A percentile compares a stretch with the other conserved stretches of the same genome.
Conservation (phyloP, 2,888 invertebrate genomes). For the Synergus gifuensis region DNA sequence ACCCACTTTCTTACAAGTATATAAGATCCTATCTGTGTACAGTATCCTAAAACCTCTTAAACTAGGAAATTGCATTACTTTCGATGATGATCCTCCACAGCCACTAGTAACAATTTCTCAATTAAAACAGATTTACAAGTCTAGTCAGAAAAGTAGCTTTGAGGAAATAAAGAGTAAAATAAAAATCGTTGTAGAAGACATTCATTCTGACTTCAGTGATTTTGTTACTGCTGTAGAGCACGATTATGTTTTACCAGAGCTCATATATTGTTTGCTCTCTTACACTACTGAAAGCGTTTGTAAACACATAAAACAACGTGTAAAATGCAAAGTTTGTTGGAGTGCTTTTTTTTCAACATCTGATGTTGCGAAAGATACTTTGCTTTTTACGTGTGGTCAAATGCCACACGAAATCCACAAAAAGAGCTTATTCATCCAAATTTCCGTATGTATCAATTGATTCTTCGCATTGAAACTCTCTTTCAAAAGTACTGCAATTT, state of each 20-base stretch:
- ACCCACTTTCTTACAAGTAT: no score
- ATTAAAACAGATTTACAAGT: conserved; percentile 13
- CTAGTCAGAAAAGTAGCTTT: not conserved
- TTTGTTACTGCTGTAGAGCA: not conserved
- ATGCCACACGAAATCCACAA: no score
- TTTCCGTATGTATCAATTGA: no score
- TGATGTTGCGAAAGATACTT: no score
- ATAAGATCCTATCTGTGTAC: not conserved
- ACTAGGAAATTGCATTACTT: conserved; percentile 11
- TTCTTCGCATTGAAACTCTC: no score
- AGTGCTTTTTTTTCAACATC: not conserved
- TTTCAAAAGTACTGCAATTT: no score
- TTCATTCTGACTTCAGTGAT: conserved; percentile 18
- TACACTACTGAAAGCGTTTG: not conserved
- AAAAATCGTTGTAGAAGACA: not conserved
- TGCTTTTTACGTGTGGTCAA: not conserved
- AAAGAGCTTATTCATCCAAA: no score
- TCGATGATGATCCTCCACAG: not conserved
- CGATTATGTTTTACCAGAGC: no score
- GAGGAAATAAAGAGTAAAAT: conserved; percentile 17
- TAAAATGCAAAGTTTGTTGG: no score
- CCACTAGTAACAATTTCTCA: conserved; percentile 7
- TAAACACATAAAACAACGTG: not conserved
- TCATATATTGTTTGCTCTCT: conserved; percentile 13
- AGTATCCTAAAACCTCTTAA: conserved; percentile 9